These are phyloP conservation scores for Caerostris darwini DNA, from an alignment of 1,140 invertebrate species.

Conservation along the genomic window DNA sequence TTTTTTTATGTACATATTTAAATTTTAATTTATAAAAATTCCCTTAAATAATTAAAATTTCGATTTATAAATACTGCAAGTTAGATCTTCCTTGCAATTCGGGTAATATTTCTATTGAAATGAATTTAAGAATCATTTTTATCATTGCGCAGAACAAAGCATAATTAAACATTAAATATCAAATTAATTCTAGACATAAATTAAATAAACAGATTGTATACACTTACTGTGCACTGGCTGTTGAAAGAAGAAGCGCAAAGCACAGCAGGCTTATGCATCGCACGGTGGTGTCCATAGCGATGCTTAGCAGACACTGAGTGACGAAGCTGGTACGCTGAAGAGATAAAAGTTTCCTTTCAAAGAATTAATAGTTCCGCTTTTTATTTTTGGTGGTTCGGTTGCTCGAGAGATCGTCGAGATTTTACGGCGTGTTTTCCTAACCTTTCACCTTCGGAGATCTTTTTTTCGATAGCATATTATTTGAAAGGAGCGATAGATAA, in stretches of 20 bases:
- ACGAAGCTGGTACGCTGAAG: background rate
- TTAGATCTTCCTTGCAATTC: no score
- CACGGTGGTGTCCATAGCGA: background rate
- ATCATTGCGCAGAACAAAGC: no score
- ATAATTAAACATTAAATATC: no score
- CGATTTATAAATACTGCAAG: no score
- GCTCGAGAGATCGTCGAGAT: background rate
- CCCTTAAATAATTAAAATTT: no score
- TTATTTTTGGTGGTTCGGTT: background rate
- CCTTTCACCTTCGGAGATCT: slow-evolving; percentile 5
- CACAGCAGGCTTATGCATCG: background rate
- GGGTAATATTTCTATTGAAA: no score
- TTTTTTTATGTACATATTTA: no score
- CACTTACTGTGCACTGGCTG: background rate
- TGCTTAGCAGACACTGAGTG: background rate
- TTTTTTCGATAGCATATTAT: background rate
- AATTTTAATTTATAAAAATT: no score
- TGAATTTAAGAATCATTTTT: no score
- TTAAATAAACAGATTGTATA: background rate
- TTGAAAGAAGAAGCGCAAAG: background rate
- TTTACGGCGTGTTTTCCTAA: slow-evolving; percentile 40
- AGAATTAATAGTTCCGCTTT: background rate
- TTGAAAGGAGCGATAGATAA: background rate
- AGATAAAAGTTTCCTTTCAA: background rate
- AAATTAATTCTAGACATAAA: no score